Evolutionary conservation across 2,113 vertebrate genomes (phyloP), one percentile per base, ranked within the genome.

Genomic region (Thinocorus orbignyianus): DNA sequence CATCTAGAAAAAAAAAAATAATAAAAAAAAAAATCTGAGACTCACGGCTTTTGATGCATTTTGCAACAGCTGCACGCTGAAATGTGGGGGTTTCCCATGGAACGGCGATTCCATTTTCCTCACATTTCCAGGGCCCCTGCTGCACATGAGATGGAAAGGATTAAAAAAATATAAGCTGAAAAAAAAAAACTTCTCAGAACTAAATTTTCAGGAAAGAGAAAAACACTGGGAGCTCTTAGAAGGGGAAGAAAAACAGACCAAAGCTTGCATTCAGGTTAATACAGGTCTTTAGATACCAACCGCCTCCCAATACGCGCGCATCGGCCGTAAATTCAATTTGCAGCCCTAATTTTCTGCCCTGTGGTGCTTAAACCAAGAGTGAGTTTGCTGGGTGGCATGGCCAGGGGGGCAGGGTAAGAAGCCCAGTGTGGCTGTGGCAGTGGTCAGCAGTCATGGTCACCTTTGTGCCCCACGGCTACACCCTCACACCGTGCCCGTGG

Each of bases 401-500:
- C 16, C 66, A 24, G 57, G 17, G 11, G 3, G 1, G 18, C 61
- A 10, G 0, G 9, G 74, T 52, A 12, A 3, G 7, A n/a, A 33
- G 81, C 16, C 17, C 57, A 4, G 42, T 0, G 15, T 8, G 65
- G 51, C 52, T 2, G 28, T 2, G 39, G 82, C 48, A 12, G 57
- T 15, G 7, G 60, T 46, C 55, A 61, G 49, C 48, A 35, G 52
- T 14, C 12, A 9, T 0, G 9, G 51, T 9, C 12, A 57, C 17
- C 17, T 9, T 17, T 14, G 37, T 35, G 65, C 42, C 2, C 70
- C 70, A 3, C 1, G 4, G 51, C 13, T 31, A 9, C 71, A 41
- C 61, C 41, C 23, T 68, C 54, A 28, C 57, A 2, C 62, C 0
- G 0, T 19, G 46, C 60, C 78, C 3, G 0, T 3, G 2, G 0